Base-by-base conservation (phyloP, 2,888 invertebrate species). In the Ormyrus rosae region DNA sequence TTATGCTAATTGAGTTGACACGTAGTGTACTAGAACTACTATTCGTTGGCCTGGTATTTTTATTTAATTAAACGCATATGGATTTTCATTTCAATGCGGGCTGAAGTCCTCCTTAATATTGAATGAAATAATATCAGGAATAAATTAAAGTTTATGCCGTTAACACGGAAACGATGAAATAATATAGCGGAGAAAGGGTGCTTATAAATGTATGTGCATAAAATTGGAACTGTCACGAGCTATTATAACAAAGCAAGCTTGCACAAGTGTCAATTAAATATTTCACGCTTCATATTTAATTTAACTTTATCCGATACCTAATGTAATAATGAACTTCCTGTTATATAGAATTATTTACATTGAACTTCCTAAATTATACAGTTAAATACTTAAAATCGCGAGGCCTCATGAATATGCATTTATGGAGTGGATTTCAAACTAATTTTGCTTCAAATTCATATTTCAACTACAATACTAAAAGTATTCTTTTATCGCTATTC, bases 271-370 rank as follows among this genome's bases (percentile, higher is more conserved):
- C 71, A 50, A 71, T 71, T 70, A 65, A 65, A 72, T 76, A 67
- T 64, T 70, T 67, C 60, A 76, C 63, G 6, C 63, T 65, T 19
- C 13, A 64, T 69, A 51, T 65, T 70, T 58, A 58, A 77, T 70
- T 77, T 45, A 70, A 13, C 4, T 55, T 70, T 58, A 58, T 77
- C 58, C 19, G 51, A 69, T 19, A 64, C 67, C 56, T 65, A 65
- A 71, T 71, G 45, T 60, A 65, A 78, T 71, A 51, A 58, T 46
- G 71, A 78, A 65, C 65, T 76, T 76, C 69, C 69, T 76, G 68
- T 46, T 61, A n/a, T 48, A 34, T 64, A 6, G 11, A 55, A 65
- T 55, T 69, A n/a, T 55, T 34, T 61, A 63, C 34, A 55, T 69
- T 6, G n/a, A 68, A 67, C 58, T 75, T 50, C 51, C 34, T 48